A percentile compares a stretch with the other conserved stretches of the same genome.
Evolutionary conservation across 2,797 vertebrate genomes (phyloP).

Genomic region (Macropus fuliginosus): DNA sequence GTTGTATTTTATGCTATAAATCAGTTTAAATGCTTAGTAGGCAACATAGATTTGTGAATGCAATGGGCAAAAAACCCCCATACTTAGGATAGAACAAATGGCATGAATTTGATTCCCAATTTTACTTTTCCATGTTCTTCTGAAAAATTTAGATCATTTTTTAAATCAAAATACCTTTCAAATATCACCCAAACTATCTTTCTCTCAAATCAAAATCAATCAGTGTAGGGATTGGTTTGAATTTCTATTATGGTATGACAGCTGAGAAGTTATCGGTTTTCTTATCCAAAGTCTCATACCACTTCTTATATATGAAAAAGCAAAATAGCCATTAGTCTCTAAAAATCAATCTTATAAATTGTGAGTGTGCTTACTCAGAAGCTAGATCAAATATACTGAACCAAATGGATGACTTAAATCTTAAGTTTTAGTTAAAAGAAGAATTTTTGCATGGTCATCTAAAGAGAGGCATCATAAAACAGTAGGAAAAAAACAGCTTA

Average conservation of each 20-base stretch:
- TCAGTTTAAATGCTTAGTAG: not conserved
- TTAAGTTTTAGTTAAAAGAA: slow-evolving; percentile 31
- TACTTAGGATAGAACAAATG: not conserved
- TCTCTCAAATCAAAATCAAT: slow-evolving; percentile 18
- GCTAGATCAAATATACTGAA: not conserved
- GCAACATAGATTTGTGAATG: slow-evolving; percentile 23
- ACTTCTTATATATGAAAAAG: not conserved
- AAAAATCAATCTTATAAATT: not conserved
- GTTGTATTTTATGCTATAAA: not conserved
- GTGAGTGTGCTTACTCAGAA: not conserved
- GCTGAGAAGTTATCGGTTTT: slow-evolving; percentile 1
- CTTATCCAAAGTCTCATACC: not conserved
- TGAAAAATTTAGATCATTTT: slow-evolving; percentile 23
- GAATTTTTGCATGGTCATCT: not conserved
- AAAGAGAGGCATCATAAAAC: not conserved
- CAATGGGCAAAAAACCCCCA: not conserved
- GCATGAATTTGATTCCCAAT: not conserved
- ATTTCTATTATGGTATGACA: not conserved
- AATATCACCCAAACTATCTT: not conserved
- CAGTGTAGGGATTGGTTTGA: not conserved
- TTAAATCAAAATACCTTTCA: not conserved
- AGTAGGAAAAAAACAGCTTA: not conserved
- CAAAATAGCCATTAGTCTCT: not conserved
- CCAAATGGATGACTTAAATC: not conserved
- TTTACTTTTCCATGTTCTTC: not conserved